Evolutionary conservation across 2,113 vertebrate species (phyloP), one percentile per base, ranked within the genome.

Genomic region (Garra rufa): DNA sequence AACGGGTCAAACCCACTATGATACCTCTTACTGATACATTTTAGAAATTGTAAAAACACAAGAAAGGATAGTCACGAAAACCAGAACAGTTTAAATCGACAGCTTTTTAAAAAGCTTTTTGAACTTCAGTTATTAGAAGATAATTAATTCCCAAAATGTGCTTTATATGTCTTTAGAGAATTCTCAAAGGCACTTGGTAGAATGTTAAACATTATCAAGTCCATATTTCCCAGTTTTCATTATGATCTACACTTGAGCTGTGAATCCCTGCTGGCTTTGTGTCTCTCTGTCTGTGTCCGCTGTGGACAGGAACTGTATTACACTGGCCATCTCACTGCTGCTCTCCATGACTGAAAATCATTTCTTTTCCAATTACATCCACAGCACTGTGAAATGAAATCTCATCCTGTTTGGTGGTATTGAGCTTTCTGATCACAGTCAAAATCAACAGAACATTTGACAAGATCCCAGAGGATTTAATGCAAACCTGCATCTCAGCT

Each of bases 391-490:
- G 13, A 30, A 76, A 57, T 52, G 81, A 73, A 74, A 24, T 63
- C 81, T 50, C 69, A 21, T 79, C 38, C n/a, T 61, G 28, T 57
- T 1, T 75, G 76, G 74, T 26, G 74, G 48, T 52, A 28, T 59
- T 9, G 38, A 9, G 52, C 2, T 48, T n/a, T 71, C 61, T n/a
- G 28, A 55, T 75, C 81, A 69, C 61, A 65, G 61, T 28, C 15
- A 34, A 30, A 30, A 30, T 65, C 61, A 30, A 30, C 61, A 15
- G 13, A 30, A 86, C 48, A 75, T 86, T 83, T 82, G 73, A 77
- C 85, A 83, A 81, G 73, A 86, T 70, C 55, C 85, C 63, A 30
- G 57, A 67, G 50, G 76, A 80, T 86, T 63, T 81, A 55, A 83
- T 86, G 86, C 71, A 86, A 67, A 83, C 67, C 34, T 41, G 65